phyloP scores from a whole-genome alignment of 2,113 vertebrate genomes.

The Buteo buteo region DNA sequence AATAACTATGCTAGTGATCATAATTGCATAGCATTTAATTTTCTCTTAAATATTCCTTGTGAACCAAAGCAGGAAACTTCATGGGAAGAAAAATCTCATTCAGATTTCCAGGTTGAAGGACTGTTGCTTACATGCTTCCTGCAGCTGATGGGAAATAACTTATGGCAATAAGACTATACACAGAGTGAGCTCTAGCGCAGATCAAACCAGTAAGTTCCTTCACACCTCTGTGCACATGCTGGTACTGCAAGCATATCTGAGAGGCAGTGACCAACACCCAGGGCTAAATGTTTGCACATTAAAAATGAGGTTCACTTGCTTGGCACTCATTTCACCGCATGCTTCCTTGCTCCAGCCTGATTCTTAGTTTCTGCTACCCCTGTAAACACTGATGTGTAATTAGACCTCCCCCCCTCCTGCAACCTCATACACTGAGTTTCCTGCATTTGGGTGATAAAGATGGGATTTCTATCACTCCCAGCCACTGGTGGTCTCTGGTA shows the following conservation, averaged over 20 bases:
- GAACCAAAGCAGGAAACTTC: background rate
- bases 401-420: background rate
- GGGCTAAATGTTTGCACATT: background rate
- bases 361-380: background rate
- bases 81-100: background rate
- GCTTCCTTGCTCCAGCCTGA: background rate
- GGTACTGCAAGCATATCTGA: background rate
- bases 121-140: background rate
- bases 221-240: rapidly evolving
- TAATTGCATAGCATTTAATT: background rate
- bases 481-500: background rate
- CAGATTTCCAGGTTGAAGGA: background rate
- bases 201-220: background rate
- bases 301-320: background rate
- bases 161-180: background rate
- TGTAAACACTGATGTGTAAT: background rate
- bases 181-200: background rate
- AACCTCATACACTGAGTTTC: background rate
- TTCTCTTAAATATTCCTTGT: background rate
- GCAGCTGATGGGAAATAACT: background rate
- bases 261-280: background rate
- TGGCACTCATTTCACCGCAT: background rate
- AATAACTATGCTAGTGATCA: background rate
- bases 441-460: background rate
- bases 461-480: background rate